These are phyloP conservation scores for Hyles vespertilio DNA, from an alignment of 1,140 invertebrate species.

Conservation along the genomic window DNA sequence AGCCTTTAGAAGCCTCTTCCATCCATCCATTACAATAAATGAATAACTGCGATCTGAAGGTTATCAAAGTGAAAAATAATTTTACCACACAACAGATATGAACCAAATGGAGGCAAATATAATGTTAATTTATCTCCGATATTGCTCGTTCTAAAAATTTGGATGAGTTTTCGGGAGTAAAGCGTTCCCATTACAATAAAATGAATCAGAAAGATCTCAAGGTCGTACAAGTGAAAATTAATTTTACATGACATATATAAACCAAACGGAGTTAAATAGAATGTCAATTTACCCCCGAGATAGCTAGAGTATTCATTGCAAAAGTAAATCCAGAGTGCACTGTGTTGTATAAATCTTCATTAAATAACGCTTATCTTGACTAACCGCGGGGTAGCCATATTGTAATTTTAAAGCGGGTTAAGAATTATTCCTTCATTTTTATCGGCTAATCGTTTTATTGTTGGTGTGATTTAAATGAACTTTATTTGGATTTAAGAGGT, in stretches of 20 bases:
- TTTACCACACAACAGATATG: too few species aligned
- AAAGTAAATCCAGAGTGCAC: conserved; percentile 26
- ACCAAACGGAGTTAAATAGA: background rate
- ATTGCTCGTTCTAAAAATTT: background rate
- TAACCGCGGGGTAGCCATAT: conserved; percentile 7
- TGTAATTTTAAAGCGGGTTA: background rate
- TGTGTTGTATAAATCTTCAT: conserved; percentile 26
- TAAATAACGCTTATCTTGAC: conserved; percentile 27
- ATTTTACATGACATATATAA: conserved; percentile 5
- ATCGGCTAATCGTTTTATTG: too few species aligned
- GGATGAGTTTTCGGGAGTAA: too few species aligned
- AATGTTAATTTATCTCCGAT: conserved; percentile 3
- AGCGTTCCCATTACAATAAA: too few species aligned
- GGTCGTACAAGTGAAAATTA: too few species aligned
- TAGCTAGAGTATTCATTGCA: conserved; percentile 26
- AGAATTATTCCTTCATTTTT: background rate
- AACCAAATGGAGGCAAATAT: background rate
- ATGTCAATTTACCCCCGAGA: conserved; percentile 17
- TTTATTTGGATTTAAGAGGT: too few species aligned
- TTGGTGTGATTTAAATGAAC: too few species aligned
- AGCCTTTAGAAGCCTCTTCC: too few species aligned
- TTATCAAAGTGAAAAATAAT: too few species aligned
- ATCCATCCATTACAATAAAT: too few species aligned
- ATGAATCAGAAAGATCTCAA: too few species aligned
- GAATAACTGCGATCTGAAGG: too few species aligned